Evolutionary conservation across 2,888 invertebrate genomes (phyloP).

Genomic region (Trachelus troglodyta): DNA sequence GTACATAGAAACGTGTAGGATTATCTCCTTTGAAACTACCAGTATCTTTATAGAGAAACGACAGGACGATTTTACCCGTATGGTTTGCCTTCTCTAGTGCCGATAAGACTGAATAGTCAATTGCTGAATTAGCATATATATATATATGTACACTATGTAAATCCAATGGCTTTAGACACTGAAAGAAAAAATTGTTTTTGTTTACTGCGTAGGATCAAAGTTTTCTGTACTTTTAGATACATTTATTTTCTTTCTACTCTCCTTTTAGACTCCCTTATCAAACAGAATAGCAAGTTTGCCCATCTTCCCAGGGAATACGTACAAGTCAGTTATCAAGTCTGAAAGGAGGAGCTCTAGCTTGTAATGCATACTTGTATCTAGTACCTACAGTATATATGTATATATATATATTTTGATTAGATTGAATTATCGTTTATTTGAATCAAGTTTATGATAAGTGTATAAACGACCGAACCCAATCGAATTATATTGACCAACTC

Average conservation of each 20-base stretch:
- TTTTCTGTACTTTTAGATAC: not conserved
- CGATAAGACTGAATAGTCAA: too few species aligned
- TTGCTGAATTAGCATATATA: not conserved
- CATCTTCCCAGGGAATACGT: not conserved
- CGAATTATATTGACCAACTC: not conserved
- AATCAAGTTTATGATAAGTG: too few species aligned
- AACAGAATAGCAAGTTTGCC: not conserved
- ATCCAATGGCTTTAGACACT: not conserved
- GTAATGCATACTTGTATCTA: not conserved
- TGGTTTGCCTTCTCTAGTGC: too few species aligned
- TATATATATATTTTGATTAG: too few species aligned
- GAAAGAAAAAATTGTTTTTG: not conserved
- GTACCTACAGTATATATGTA: too few species aligned
- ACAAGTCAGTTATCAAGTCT: not conserved
- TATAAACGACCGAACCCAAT: not conserved
- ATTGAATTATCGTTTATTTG: too few species aligned
- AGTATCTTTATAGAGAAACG: not conserved
- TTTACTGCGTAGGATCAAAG: not conserved
- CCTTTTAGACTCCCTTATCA: not conserved
- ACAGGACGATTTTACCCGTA: too few species aligned
- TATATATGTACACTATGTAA: not conserved
- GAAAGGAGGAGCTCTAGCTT: not conserved
- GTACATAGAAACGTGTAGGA: not conserved
- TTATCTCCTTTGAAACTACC: not conserved
- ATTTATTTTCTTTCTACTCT: not conserved